Conservation (phyloP, 2,797 vertebrate genomes). For the Muraenolepis orangiensis region DNA sequence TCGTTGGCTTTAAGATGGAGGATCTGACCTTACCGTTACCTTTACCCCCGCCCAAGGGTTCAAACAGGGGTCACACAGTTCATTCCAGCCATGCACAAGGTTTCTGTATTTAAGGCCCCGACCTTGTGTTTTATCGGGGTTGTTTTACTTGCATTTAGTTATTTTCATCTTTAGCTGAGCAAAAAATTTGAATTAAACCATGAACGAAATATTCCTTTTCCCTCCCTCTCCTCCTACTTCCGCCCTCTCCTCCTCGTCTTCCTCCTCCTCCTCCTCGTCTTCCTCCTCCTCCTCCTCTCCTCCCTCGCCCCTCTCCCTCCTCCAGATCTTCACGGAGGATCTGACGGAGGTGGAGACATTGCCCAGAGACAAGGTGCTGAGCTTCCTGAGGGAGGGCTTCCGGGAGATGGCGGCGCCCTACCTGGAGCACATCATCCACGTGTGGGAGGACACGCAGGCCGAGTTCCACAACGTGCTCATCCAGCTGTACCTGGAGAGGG, state of each 20-base stretch:
- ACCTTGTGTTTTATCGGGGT: too few relatives aligned
- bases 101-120: too few relatives aligned
- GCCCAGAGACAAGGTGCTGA: conserved; percentile 85
- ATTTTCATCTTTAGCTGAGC: not conserved
- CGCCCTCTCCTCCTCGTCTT: too few relatives aligned
- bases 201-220: too few relatives aligned
- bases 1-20: not conserved
- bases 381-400: conserved; percentile 91
- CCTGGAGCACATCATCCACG: conserved; percentile 90
- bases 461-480: conserved; percentile 95
- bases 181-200: too few relatives aligned
- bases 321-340: conserved; percentile 97
- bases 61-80: not conserved
- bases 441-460: conserved; percentile 87
- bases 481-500: conserved; percentile 93
- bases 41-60: not conserved
- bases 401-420: conserved; percentile 91
- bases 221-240: too few relatives aligned
- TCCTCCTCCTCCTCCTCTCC: too few relatives aligned
- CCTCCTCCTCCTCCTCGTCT: too few relatives aligned
- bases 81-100: not conserved
- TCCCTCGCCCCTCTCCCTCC: not conserved
- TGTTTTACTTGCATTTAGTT: not conserved
- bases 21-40: not conserved
- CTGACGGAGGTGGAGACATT: conserved; percentile 93